phyloP scores from a whole-genome alignment of 2,888 invertebrate species.

The Agrotis segetum region DNA sequence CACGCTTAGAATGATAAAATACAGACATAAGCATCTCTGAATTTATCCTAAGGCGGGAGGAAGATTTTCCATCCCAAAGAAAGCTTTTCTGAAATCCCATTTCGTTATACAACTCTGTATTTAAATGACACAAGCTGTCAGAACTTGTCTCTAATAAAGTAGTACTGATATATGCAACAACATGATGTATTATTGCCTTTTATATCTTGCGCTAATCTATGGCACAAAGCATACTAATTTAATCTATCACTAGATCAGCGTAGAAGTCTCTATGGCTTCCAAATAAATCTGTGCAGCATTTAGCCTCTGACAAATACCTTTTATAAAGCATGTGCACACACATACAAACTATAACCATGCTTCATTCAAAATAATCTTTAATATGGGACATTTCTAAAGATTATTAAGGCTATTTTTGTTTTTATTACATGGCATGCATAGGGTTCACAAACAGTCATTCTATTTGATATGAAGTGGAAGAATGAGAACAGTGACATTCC shows the following conservation, averaged over 20 bases:
- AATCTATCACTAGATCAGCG: slow-evolving; percentile 1
- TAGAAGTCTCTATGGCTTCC: neutral
- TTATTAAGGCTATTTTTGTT: slow-evolving; percentile 3
- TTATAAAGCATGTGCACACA: slow-evolving; percentile 19
- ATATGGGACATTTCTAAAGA: slow-evolving; percentile 13
- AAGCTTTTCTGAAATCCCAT: too few species aligned
- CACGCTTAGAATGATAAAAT: too few species aligned
- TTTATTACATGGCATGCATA: slow-evolving; percentile 31
- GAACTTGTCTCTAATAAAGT: neutral
- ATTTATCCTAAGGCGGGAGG: too few species aligned
- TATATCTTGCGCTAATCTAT: neutral
- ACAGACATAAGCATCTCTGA: too few species aligned
- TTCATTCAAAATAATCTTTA: slow-evolving; percentile 8
- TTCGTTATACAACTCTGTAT: too few species aligned
- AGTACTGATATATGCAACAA: too few species aligned
- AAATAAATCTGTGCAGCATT: neutral
- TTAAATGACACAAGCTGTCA: too few species aligned
- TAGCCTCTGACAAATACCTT: neutral
- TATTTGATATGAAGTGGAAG: neutral
- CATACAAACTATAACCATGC: slow-evolving; percentile 25
- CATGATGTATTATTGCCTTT: neutral
- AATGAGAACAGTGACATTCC: slow-evolving; percentile 1
- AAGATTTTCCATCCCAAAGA: too few species aligned
- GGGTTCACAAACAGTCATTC: slow-evolving; percentile 1
- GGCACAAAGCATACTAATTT: slow-evolving; percentile 10